phyloP scores from a whole-genome alignment of 2,113 vertebrate species.

The Gracilinanus agilis region DNA sequence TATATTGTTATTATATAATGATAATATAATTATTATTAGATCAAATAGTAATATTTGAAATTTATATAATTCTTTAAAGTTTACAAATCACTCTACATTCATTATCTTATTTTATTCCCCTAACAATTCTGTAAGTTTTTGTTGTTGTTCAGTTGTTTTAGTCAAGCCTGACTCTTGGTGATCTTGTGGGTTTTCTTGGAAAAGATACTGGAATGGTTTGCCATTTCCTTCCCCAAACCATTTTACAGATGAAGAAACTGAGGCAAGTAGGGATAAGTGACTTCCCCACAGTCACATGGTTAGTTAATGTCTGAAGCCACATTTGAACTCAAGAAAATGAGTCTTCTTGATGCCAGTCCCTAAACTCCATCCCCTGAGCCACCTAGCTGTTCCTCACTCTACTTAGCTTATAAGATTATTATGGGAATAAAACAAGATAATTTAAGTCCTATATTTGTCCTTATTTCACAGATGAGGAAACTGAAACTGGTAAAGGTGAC shows the following conservation, averaged over 20 bases:
- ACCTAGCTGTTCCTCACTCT: not conserved
- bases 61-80: not conserved
- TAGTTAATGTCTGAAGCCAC: not conserved
- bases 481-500: not conserved
- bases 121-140: not conserved
- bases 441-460: not conserved
- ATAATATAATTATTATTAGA: too few relatives aligned
- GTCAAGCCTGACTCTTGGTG: not conserved
- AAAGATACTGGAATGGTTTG: not conserved
- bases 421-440: not conserved
- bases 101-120: not conserved
- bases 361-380: not conserved
- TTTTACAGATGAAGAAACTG: not conserved
- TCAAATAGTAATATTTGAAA: not conserved
- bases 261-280: not conserved
- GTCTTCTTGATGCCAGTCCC: not conserved
- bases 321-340: not conserved
- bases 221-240: not conserved
- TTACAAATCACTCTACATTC: not conserved
- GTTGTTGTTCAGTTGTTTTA: not conserved
- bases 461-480: slow-evolving; percentile 4
- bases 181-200: not conserved
- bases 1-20: too few relatives aligned
- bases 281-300: not conserved
- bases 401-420: too few relatives aligned